Base-by-base conservation (phyloP, 23 tunicate genomes). In the Ciona savignyi region DNA sequence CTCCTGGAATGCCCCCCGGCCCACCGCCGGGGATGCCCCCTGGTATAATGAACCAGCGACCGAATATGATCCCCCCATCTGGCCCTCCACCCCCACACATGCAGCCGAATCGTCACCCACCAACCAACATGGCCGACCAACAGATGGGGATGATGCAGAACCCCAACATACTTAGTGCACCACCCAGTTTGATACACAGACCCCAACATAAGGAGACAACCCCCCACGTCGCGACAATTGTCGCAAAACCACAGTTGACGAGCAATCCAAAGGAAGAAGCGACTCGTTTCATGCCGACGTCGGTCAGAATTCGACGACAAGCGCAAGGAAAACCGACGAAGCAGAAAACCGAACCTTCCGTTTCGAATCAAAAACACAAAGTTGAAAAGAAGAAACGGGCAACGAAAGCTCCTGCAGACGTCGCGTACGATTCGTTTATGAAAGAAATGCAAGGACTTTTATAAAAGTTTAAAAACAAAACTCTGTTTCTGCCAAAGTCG, bases 351-450 rank as follows among this genome's bases (percentile, higher is more conserved):
- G 76, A 73, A 56, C 67, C 67, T 9, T 27, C 77, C 33, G 25
- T 75, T 0, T 25, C 81, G 0, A 3, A 66, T 29, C 25, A 74
- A 24, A 81, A 66, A 34, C 80, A 79, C 31, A 80, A 68, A 27
- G 3, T 30, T 1, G 95, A 88, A 26, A 81, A 72, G 65, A 81
- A 81, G 72, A 88, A 81, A 34, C 76, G 71, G 63, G 67, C 61
- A 29, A 48, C 60, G 34, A 73, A 78, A 23, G 48, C 67, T 68
- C 81, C 80, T 32, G 94, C 94, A 22, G 98, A 93, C 67, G 87
- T 73, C 1, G 98, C 98, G 0, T 93, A 93, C 56, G 98, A 93
- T 60, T 86, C 93, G 3, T 93, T 93, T 65, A 93, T 93, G 98
- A 82, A 78, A 51, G 98, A 93, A 60, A 93, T 93, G 98, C 78